Evolutionary conservation across 2,113 vertebrate species (phyloP), one percentile per base, ranked within the genome.

Genomic region (Sorex araneus): DNA sequence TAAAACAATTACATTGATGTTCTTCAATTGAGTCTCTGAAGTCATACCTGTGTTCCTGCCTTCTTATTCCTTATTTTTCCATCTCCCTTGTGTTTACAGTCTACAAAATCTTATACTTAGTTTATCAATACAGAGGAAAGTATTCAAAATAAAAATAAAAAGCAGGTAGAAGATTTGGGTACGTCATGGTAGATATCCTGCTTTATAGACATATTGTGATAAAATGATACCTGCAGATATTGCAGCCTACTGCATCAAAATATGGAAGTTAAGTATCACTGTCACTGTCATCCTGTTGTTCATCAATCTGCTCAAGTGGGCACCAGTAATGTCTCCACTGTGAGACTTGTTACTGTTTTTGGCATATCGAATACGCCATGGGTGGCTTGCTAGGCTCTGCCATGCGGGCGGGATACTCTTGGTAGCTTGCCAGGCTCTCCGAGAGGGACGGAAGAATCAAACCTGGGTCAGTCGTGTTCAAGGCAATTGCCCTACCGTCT

Each of bases 241-340:
- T 40, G 18, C 0, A 16, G 11, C 27, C 28, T 0, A 16, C 6
- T 64, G 84, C 45, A 70, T 43, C 30, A 89, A 69, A 78, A 87
- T 40, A 47, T 36, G 4, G 32, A 84, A 76, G 28, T 27, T 76
- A 85, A 77, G 64, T 85, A 77, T 90, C n/a, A n/a, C n/a, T n/a
- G n/a, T n/a, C n/a, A n/a, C n/a, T n/a, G n/a, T n/a, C n/a, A n/a
- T n/a, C n/a, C n/a, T n/a, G n/a, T n/a, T n/a, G n/a, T n/a, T n/a
- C n/a, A n/a, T n/a, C n/a, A n/a, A n/a, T n/a, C n/a, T n/a, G n/a
- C n/a, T n/a, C n/a, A n/a, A n/a, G n/a, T n/a, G n/a, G n/a, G n/a
- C n/a, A n/a, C n/a, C n/a, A n/a, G n/a, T n/a, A n/a, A n/a, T n/a
- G n/a, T n/a, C n/a, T n/a, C n/a, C n/a, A n/a, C n/a, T n/a, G n/a